Percentiles rank a stretch among this genome's conserved stretches.
phyloP scores from a whole-genome alignment of 2,113 vertebrate genomes.

The Phrynosoma blainvillii region DNA sequence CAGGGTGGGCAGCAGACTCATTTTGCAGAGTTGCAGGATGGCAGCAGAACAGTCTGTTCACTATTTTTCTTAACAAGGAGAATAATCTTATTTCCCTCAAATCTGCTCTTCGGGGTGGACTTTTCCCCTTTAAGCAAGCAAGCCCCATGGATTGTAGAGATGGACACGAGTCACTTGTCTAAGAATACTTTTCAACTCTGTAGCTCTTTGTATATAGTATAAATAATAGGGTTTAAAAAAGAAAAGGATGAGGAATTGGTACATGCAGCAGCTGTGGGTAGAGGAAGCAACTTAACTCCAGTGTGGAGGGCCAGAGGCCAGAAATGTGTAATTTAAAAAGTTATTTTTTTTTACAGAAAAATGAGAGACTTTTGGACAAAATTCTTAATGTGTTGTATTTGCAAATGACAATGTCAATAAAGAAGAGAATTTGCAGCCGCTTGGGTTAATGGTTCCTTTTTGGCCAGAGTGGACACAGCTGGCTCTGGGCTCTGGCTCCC shows the following conservation, averaged over 20 bases:
- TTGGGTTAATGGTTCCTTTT: background rate
- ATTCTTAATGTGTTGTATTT: conserved; percentile 40
- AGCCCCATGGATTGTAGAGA: background rate
- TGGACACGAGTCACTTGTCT: background rate
- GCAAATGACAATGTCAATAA: conserved; percentile 32
- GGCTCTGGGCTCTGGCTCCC: background rate
- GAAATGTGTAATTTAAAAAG: conserved; percentile 36
- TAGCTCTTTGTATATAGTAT: conserved; percentile 27
- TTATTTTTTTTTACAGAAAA: conserved; percentile 23
- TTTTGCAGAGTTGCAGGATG: background rate
- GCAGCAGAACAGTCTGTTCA: background rate
- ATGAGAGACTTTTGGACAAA: conserved; percentile 12
- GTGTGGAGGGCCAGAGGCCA: background rate
- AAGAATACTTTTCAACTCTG: background rate
- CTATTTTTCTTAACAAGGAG: background rate
- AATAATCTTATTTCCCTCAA: background rate
- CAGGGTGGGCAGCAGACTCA: background rate
- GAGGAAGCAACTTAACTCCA: background rate
- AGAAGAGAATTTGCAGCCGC: conserved; percentile 30
- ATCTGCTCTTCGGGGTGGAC: background rate
- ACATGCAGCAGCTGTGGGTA: background rate
- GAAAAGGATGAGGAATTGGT: background rate
- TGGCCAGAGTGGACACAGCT: background rate
- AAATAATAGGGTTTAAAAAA: background rate
- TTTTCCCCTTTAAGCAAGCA: background rate